phyloP scores from a whole-genome alignment of 2,797 vertebrate species.

The Ceryle rudis region DNA sequence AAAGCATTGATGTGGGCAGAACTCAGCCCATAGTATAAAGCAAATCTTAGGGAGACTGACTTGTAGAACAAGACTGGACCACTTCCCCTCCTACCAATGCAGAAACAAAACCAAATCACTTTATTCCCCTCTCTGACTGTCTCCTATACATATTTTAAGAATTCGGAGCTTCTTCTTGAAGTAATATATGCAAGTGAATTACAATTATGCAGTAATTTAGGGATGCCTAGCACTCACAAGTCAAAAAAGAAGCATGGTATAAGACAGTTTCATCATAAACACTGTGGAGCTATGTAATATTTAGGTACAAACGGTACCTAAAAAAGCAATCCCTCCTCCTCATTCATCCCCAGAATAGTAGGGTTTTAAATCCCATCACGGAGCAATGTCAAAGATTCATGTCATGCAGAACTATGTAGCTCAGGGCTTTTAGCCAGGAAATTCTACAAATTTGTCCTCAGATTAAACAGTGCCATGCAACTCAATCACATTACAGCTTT shows the following conservation, averaged over 20 bases:
- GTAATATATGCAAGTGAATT: neutral
- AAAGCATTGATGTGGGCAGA: neutral
- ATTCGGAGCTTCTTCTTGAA: neutral
- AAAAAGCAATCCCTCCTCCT: neutral
- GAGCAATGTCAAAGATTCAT: neutral
- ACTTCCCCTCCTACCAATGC: neutral
- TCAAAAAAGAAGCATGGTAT: neutral
- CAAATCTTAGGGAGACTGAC: neutral
- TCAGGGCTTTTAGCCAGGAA: slow-evolving; percentile 29
- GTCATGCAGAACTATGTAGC: neutral
- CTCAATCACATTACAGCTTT: neutral
- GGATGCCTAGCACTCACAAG: neutral
- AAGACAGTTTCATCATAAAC: neutral
- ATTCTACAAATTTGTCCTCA: slow-evolving; percentile 33
- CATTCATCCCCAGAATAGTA: neutral
- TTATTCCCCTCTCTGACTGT: neutral
- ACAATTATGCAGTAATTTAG: neutral
- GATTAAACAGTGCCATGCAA: slow-evolving; percentile 34
- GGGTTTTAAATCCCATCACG: neutral
- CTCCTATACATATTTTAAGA: neutral
- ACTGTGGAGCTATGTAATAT: neutral
- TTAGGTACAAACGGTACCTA: no score
- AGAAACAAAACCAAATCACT: neutral
- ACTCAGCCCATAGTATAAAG: neutral
- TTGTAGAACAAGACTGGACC: neutral